Conservation (phyloP, 2,113 vertebrate species). For the Alethe diademata region DNA sequence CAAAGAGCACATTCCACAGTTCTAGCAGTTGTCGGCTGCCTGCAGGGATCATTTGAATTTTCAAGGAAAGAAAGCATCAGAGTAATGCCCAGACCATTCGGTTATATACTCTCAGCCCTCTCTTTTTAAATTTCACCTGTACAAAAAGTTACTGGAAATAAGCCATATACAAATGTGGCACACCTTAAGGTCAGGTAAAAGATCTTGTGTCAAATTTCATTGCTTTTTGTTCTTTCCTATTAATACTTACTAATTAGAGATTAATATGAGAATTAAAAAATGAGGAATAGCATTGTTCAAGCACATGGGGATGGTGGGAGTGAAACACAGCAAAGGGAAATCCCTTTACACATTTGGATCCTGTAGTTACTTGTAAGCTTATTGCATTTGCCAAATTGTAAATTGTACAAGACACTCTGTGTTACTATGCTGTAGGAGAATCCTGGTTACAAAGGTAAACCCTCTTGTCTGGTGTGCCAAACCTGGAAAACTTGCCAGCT, state of each 20-base stretch:
- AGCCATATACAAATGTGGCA: not conserved
- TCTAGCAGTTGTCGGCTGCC: constrained; percentile 86
- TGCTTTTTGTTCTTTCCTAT: not conserved
- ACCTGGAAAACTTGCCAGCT: constrained; percentile 1
- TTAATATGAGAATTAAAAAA: not conserved
- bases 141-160: constrained; percentile 46
- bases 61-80: constrained; percentile 59
- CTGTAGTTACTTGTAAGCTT: not conserved
- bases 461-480: not conserved
- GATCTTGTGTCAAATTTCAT: not conserved
- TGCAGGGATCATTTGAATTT: constrained; percentile 91
- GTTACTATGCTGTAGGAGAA: not conserved
- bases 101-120: not conserved
- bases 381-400: not conserved
- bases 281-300: not conserved
- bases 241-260: not conserved
- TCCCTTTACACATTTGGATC: not conserved
- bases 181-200: not conserved
- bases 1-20: constrained; percentile 94
- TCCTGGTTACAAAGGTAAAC: not conserved
- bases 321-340: not conserved
- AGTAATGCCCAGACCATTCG: constrained; percentile 72
- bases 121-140: constrained; percentile 44
- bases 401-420: not conserved
- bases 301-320: not conserved